Evolutionary conservation across 37 sponge, comb jelly and placozoan species (phyloP).

Genomic region (Eunapius fragilis): DNA sequence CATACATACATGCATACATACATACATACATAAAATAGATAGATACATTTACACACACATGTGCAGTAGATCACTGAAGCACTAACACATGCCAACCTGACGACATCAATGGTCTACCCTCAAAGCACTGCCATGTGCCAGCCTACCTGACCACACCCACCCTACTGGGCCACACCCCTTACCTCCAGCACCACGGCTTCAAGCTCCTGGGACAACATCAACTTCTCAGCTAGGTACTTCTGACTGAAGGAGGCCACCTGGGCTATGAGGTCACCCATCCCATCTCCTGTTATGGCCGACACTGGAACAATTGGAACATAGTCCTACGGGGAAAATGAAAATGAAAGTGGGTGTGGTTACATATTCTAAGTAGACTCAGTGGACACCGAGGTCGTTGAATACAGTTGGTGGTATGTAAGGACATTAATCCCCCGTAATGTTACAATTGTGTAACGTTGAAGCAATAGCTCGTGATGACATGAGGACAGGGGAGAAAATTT

Average conservation of each 20-base stretch:
- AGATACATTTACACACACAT: no score
- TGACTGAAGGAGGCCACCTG: constrained; percentile 72
- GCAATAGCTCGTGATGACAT: no score
- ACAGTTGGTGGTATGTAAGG: no score
- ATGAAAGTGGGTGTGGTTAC: background rate
- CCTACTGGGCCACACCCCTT: background rate
- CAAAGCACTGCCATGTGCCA: background rate
- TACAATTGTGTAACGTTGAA: no score
- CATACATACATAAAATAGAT: no score
- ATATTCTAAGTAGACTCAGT: background rate
- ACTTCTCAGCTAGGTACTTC: constrained; percentile 54
- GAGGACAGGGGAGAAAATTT: no score
- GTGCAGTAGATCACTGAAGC: no score
- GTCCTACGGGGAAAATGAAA: constrained; percentile 45
- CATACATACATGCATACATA: no score
- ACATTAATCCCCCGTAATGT: no score
- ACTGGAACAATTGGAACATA: constrained; percentile 90
- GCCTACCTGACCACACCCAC: background rate
- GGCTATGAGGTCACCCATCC: constrained; percentile 98
- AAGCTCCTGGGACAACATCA: constrained; percentile 80
- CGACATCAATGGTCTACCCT: background rate
- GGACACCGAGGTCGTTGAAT: no score
- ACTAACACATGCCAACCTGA: no score
- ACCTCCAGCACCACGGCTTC: constrained; percentile 97
- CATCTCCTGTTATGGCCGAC: constrained; percentile 97